Conservation (phyloP, 2,113 vertebrate species). For the Poicephalus meyeri region DNA sequence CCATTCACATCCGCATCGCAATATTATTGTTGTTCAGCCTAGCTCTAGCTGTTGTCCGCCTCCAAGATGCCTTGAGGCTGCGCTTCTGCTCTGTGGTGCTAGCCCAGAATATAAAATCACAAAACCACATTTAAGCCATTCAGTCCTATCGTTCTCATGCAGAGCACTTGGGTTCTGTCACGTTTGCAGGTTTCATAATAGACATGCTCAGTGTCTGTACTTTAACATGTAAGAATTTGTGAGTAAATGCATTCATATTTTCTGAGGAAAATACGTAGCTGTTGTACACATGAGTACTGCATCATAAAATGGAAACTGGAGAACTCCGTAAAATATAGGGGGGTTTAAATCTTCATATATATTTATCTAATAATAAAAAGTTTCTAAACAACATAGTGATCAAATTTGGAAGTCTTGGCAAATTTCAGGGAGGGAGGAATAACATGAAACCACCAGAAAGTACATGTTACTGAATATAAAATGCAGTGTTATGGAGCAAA, state of each 20-base stretch:
- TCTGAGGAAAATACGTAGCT: not conserved
- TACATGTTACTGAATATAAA: not conserved
- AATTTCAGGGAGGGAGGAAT: not conserved
- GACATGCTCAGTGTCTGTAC: not conserved
- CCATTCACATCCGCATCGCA: not conserved
- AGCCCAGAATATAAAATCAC: not conserved
- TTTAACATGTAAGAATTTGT: not conserved
- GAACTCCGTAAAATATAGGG: not conserved
- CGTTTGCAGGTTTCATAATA: not conserved
- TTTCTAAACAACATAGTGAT: not conserved
- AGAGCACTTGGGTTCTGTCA: not conserved
- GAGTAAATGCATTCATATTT: not conserved
- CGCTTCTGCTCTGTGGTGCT: not conserved
- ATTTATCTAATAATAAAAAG: not conserved
- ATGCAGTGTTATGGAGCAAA: not conserved
- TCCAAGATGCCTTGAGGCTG: not conserved
- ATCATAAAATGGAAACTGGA: not conserved
- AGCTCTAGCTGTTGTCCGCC: conserved; percentile 3
- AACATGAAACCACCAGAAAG: not conserved
- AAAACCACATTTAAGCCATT: not conserved
- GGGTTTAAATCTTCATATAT: not conserved
- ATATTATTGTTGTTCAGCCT: not conserved
- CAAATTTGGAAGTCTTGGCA: not conserved
- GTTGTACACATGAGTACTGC: not conserved
- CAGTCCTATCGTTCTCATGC: not conserved